Evolutionary conservation across 2,113 vertebrate species (phyloP).

Genomic region (Triplophysa siluroides): DNA sequence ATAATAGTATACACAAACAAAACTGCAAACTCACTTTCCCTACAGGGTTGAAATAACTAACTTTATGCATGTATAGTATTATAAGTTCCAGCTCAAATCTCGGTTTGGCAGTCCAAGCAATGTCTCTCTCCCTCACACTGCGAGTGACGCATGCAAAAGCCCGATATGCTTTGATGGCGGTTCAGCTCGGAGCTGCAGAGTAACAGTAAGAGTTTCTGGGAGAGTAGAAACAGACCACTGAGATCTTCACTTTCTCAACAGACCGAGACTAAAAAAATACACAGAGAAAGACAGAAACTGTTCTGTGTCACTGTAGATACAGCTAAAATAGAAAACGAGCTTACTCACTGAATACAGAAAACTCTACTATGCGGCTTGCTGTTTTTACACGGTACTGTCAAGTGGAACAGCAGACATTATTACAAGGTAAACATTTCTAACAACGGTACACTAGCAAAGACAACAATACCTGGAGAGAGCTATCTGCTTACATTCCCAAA

Average conservation of each 20-base stretch:
- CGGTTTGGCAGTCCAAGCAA: background rate
- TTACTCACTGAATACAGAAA: too few relatives aligned
- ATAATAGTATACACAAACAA: too few relatives aligned
- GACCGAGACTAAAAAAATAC: conserved; percentile 17
- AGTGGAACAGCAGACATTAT: too few relatives aligned
- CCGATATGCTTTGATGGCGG: conserved; percentile 20
- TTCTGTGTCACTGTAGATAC: background rate
- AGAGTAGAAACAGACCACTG: conserved; percentile 12
- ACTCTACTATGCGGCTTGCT: too few relatives aligned
- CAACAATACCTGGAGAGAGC: too few relatives aligned
- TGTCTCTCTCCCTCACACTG: background rate
- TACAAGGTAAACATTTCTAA: too few relatives aligned
- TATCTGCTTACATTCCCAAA: too few relatives aligned
- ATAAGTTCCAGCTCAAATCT: background rate
- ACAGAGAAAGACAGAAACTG: background rate
- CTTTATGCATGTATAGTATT: background rate
- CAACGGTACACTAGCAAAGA: too few relatives aligned
- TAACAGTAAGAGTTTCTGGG: conserved; percentile 7
- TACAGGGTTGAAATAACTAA: too few relatives aligned
- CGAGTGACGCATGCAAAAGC: background rate
- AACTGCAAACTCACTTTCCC: too few relatives aligned
- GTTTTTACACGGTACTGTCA: too few relatives aligned
- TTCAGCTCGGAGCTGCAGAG: conserved; percentile 19
- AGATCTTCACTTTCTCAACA: conserved; percentile 18
- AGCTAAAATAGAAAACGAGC: too few relatives aligned